These are phyloP conservation scores for Contarinia nasturtii DNA, from an alignment of 1,140 invertebrate genomes.

Conservation along the genomic window DNA sequence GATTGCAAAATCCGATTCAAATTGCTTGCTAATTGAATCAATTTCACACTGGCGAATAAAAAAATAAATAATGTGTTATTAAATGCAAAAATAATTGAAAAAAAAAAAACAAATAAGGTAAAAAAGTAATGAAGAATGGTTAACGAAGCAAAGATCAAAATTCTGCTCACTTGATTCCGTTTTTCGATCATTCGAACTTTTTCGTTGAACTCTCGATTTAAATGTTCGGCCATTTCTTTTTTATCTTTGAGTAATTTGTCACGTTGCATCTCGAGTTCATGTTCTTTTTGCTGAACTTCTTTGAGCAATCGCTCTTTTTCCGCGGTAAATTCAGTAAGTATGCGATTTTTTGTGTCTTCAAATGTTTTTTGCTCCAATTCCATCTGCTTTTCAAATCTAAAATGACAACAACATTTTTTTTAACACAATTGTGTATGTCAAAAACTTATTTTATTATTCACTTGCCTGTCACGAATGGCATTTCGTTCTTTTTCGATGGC, in stretches of 20 bases:
- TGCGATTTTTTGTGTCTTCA: constrained; percentile 28
- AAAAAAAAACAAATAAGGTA: too few species aligned
- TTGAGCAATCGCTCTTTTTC: constrained; percentile 24
- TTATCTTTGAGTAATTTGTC: constrained; percentile 16
- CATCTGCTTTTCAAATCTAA: constrained; percentile 31
- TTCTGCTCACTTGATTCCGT: constrained; percentile 16
- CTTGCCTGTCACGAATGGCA: constrained; percentile 23
- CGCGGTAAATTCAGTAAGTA: constrained; percentile 25
- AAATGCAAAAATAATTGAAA: too few species aligned
- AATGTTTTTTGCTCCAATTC: constrained; percentile 30
- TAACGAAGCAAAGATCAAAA: not conserved
- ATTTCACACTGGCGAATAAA: not conserved
- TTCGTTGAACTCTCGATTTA: constrained; percentile 26
- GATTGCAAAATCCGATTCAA: constrained; percentile 29
- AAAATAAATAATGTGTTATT: too few species aligned
- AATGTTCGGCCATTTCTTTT: constrained; percentile 21
- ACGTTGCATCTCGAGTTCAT: constrained; percentile 12
- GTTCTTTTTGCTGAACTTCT: constrained; percentile 22
- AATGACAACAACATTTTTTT: too few species aligned
- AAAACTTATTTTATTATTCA: too few species aligned
- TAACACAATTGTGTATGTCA: too few species aligned
- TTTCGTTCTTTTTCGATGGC: constrained; percentile 30
- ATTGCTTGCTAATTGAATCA: constrained; percentile 20
- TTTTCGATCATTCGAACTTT: constrained; percentile 24
- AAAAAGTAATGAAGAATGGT: not conserved